Evolutionary conservation across 2,113 vertebrate species (phyloP).

Genomic region (Cyprinodon tularosa): DNA sequence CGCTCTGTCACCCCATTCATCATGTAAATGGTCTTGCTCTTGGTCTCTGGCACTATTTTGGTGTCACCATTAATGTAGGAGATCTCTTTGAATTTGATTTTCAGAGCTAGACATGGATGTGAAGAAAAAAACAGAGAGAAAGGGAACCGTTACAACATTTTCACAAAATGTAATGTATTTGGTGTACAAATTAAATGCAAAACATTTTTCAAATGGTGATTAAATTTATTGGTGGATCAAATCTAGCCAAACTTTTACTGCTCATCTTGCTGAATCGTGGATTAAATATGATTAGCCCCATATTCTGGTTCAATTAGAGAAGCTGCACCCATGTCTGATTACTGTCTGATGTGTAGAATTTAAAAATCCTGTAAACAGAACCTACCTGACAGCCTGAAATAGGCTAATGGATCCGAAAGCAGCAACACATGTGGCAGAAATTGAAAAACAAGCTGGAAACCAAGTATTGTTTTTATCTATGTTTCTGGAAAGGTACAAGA

Average conservation of each 20-base stretch:
- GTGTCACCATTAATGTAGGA: constrained; percentile 97
- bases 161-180: too few relatives aligned
- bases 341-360: neutral
- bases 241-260: neutral
- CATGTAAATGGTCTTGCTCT: constrained; percentile 98
- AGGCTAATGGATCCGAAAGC: neutral
- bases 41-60: constrained; percentile 94
- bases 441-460: neutral
- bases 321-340: neutral
- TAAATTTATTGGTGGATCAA: neutral
- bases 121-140: constrained; percentile 10
- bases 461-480: neutral
- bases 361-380: neutral
- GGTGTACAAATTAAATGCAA: neutral
- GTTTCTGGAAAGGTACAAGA: neutral
- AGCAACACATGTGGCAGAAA: neutral
- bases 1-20: constrained; percentile 92
- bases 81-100: constrained; percentile 99
- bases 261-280: neutral
- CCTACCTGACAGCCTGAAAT: neutral
- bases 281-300: neutral
- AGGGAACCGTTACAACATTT: too few relatives aligned
- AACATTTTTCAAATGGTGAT: neutral
- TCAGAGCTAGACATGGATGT: constrained; percentile 82
- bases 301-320: neutral